Base-by-base conservation (phyloP, 1,140 invertebrate species). In the Uloborus diversus region DNA sequence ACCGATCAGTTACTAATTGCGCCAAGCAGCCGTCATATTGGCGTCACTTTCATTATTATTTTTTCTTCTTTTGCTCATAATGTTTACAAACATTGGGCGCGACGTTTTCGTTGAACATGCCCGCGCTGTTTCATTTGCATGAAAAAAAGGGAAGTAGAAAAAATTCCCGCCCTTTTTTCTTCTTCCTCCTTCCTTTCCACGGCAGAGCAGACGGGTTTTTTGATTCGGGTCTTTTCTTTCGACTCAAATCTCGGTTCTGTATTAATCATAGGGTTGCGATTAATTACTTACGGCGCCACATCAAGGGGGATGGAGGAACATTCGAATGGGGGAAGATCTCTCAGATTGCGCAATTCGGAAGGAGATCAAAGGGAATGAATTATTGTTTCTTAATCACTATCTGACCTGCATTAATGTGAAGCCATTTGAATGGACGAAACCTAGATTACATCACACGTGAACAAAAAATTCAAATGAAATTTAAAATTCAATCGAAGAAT, bases 1-100 rank as follows among this genome's bases (percentile, higher is more conserved):
- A 56, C 66, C 30, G 49, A 69, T 69, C 66, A 69, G 66, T 69
- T 69, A 69, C 66, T 69, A 69, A 69, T 69, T 69, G 28, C 49
- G 56, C 53, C 35, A 56, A 17, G 30, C 23, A 35, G 47, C 35
- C 66, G 66, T 51, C 66, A 69, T 30, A 56, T 56, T 56, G 66
- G 66, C 66, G 66, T 69, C 66, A 5, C 20, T 2, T 42, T 42
- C 37, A 42, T 42, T 42, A n/a, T n/a, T n/a, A n/a, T n/a, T n/a
- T n/a, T 42, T 42, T 28, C 30, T 69, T 14, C 23, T n/a, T 30
- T 4, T 69, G 53, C 33, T 69, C 56, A 56, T 69, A 57, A 69
- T 69, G 66, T 69, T 69, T 69, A 69, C 66, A 69, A 69, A 69
- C 66, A 69, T 69, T 69, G 49, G 66, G 9, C 37, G 9, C 37